Evolutionary conservation across 2,113 vertebrate species (phyloP), one percentile per base, ranked within the genome.

Genomic region (Neoarius graeffei): DNA sequence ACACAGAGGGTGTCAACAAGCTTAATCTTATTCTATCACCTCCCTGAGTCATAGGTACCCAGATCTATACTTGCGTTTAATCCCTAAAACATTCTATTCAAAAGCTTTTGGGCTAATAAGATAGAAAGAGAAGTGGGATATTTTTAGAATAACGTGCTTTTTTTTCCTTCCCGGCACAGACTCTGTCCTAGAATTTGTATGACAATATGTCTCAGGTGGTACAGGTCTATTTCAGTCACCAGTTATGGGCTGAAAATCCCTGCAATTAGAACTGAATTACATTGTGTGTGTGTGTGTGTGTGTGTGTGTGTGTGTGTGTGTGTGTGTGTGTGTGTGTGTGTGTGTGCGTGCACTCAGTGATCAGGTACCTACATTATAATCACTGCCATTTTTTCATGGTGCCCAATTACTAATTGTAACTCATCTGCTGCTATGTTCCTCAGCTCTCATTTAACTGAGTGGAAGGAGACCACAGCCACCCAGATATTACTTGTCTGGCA

Each of bases 261-360:
- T 52, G 48, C 48, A 67, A 84, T 67, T 84, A 84, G 64, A 84
- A 54, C 27, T 69, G 14, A 35, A 42, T 83, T 74, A 27, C 42
- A 20, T 56, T 62, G 54, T 62, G 56, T 77, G 20, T 81, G 86
- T 88, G 86, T 84, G 81, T 67, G 77, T 80, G 66, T 71, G 86
- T 85, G 85, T 69, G 85, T 52, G 86, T 88, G 86, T 84, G 81
- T 67, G 77, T 80, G 66, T 71, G 86, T 85, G 85, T 69, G 85
- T 52, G 42, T 50, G 50, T 52, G 56, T 54, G 30, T 35, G 30
- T 35, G 35, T 42, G 35, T 35, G 35, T 35, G 35, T 35, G 35
- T 42, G 35, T 42, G 42, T 42, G 50, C n/a, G 15, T 30, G 42
- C 3, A 42, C 19, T 59, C n/a, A 48, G 42, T 27, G 23, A n/a